phyloP scores from a whole-genome alignment of 2,888 invertebrate species.

The Deilephila elpenor region DNA sequence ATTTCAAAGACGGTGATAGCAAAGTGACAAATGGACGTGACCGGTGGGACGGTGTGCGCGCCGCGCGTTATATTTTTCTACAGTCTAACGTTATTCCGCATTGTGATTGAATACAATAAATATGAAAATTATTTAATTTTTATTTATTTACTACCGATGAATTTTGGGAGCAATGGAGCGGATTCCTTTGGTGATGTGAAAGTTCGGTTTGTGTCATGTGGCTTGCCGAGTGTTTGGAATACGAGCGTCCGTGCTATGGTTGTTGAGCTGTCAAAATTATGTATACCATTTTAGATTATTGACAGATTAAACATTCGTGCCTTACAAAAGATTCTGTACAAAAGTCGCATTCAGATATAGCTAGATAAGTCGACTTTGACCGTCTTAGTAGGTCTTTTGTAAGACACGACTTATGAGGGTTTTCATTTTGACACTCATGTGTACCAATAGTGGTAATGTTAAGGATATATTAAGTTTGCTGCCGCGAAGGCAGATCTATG shows the following conservation, averaged over 20 bases:
- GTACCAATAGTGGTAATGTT: background rate
- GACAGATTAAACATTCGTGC: slow-evolving; percentile 19
- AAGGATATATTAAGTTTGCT: slow-evolving; percentile 12
- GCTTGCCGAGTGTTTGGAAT: slow-evolving; percentile 22
- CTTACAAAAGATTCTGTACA: slow-evolving; percentile 17
- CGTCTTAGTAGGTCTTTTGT: slow-evolving; percentile 3
- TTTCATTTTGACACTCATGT: slow-evolving; percentile 11
- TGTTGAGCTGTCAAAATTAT: slow-evolving; percentile 33
- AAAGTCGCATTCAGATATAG: slow-evolving; percentile 16
- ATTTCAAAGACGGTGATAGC: slow-evolving; percentile 61
- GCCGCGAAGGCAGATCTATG: background rate
- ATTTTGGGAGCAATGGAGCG: slow-evolving; percentile 63
- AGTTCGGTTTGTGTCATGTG: slow-evolving; percentile 6
- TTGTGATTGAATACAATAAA: slow-evolving; percentile 70
- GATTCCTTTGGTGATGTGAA: slow-evolving; percentile 43
- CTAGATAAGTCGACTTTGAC: slow-evolving; percentile 23
- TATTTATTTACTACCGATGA: slow-evolving; percentile 69
- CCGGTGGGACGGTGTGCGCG: slow-evolving; percentile 40
- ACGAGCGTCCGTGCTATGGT: slow-evolving; percentile 26
- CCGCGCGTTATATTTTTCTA: slow-evolving; percentile 67
- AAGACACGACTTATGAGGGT: slow-evolving; percentile 20
- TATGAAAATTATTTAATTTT: slow-evolving; percentile 67
- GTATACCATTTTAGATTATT: slow-evolving; percentile 34
- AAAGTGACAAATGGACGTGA: slow-evolving; percentile 67
- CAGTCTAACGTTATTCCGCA: slow-evolving; percentile 61